These are phyloP conservation scores for Nezara viridula DNA, from an alignment of 2,888 invertebrate genomes.

Conservation along the genomic window DNA sequence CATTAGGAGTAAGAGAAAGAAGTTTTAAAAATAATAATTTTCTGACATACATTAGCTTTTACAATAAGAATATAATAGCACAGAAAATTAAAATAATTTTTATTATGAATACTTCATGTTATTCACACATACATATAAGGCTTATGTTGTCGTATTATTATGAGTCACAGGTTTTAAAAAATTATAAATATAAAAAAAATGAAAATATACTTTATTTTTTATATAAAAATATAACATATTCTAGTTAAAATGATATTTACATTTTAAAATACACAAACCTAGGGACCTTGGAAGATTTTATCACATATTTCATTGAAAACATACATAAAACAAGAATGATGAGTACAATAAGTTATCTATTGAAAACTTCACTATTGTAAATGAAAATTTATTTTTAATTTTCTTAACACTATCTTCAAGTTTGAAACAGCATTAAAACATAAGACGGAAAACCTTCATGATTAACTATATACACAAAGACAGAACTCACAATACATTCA, in stretches of 20 bases:
- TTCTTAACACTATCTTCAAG: background rate
- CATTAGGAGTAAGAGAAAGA: no score
- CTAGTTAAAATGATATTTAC: constrained; percentile 35
- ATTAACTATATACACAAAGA: background rate
- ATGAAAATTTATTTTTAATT: background rate
- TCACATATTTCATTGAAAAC: constrained; percentile 40
- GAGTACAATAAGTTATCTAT: background rate
- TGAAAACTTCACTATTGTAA: background rate
- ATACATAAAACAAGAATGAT: background rate
- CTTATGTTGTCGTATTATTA: background rate
- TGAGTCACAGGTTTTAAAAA: background rate
- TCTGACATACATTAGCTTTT: background rate
- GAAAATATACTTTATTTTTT: constrained; percentile 44
- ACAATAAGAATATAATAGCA: background rate
- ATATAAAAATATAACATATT: constrained; percentile 48
- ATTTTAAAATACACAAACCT: constrained; percentile 29
- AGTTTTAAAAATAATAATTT: no score
- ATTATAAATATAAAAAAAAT: constrained; percentile 37
- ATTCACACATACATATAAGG: background rate
- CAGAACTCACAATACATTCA: background rate
- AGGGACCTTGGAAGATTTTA: constrained; percentile 24
- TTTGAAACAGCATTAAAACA: background rate
- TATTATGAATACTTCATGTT: background rate
- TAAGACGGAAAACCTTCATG: background rate
- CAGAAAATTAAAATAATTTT: background rate